Conservation (phyloP, 2,797 vertebrate species). For the Cossypha heuglini region DNA sequence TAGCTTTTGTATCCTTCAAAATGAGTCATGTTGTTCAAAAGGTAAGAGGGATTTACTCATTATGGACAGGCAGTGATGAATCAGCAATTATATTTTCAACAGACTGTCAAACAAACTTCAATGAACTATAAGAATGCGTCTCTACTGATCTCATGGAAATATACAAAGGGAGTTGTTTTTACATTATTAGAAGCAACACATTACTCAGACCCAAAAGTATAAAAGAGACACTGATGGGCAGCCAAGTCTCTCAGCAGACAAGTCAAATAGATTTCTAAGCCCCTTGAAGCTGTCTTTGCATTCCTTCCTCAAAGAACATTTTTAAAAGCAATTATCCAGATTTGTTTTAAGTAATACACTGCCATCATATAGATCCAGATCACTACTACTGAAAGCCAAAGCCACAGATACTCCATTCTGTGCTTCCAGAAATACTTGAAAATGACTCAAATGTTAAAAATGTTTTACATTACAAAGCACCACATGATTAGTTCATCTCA, state of each 20-base stretch:
- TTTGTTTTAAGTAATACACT: not conserved
- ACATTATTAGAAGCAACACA: not conserved
- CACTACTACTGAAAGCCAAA: not conserved
- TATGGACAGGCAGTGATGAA: conserved; percentile 19
- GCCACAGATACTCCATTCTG: not conserved
- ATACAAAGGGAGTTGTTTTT: conserved; percentile 27
- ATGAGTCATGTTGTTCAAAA: conserved; percentile 40
- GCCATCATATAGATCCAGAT: not conserved
- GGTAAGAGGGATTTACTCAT: conserved; percentile 31
- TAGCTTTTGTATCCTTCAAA: conserved; percentile 25
- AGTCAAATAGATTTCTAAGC: not conserved
- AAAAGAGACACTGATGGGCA: conserved; percentile 17
- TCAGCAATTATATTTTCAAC: conserved; percentile 40
- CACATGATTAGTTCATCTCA: not conserved
- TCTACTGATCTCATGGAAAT: conserved; percentile 30
- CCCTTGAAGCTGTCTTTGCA: not conserved
- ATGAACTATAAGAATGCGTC: conserved; percentile 23
- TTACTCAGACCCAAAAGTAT: conserved; percentile 8
- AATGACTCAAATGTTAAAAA: not conserved
- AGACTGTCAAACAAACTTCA: conserved; percentile 7
- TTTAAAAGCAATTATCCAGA: not conserved
- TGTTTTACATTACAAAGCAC: not conserved
- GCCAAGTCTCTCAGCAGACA: not conserved
- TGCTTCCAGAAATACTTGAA: not conserved
- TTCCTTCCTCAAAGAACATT: not conserved